Evolutionary conservation across 2,797 vertebrate species (phyloP).

Genomic region (Buphagus erythrorhynchus): DNA sequence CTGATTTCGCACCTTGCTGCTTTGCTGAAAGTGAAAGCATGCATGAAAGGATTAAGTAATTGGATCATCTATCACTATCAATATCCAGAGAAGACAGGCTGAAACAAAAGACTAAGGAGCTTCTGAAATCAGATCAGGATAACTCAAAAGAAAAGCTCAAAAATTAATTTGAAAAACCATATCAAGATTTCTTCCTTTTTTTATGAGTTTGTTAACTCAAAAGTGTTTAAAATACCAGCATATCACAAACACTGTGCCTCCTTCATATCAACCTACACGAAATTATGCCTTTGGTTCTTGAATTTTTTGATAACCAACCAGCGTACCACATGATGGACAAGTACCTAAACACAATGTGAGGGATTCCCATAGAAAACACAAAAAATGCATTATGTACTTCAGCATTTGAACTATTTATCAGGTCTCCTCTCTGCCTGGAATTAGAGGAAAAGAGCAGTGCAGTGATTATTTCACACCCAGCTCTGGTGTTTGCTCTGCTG

Average conservation of each 20-base stretch:
- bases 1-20: constrained; percentile 9
- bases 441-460: neutral
- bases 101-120: neutral
- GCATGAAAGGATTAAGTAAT: constrained; percentile 6
- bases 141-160: neutral
- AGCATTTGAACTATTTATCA: neutral
- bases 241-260: neutral
- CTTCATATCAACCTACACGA: neutral
- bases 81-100: neutral
- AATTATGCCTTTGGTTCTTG: neutral
- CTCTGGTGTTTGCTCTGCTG: neutral
- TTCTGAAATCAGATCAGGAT: neutral
- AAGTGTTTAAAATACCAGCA: neutral
- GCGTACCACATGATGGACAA: neutral
- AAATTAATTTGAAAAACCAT: neutral
- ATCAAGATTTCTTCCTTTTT: neutral
- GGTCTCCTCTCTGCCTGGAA: neutral
- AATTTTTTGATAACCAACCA: neutral
- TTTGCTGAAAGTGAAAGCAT: constrained; percentile 13
- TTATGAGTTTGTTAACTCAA: neutral
- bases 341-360: neutral
- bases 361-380: neutral
- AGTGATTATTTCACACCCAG: neutral
- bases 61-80: neutral
- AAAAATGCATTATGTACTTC: neutral